Conservation (phyloP, 2,113 vertebrate species). For the Zapornia atra region DNA sequence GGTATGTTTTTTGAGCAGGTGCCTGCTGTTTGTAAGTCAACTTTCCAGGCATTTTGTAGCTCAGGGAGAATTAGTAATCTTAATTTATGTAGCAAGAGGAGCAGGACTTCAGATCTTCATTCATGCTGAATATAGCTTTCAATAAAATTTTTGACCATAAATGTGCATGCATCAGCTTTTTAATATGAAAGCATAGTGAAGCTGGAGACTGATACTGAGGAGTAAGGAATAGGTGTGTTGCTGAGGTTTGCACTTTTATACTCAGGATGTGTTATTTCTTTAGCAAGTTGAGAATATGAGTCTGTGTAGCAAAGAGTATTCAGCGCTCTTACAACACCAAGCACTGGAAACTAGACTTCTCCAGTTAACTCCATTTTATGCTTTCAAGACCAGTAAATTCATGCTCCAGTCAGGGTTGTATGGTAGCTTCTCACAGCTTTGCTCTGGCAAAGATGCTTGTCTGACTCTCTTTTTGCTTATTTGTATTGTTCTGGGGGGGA, state of each 20-base stretch:
- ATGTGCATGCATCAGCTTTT: background rate
- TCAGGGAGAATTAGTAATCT: background rate
- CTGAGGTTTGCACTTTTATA: background rate
- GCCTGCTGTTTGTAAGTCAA: background rate
- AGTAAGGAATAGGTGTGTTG: background rate
- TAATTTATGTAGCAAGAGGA: background rate
- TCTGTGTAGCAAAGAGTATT: background rate
- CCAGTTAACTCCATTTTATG: background rate
- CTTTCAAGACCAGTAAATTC: background rate
- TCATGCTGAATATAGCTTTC: background rate
- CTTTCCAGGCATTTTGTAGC: background rate
- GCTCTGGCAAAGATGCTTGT: background rate
- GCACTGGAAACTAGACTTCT: background rate
- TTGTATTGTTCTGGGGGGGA: background rate
- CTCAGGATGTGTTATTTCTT: background rate
- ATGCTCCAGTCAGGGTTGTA: background rate
- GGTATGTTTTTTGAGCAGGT: background rate
- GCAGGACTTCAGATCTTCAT: background rate
- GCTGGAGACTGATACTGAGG: background rate
- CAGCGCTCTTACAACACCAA: background rate
- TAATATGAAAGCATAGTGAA: background rate
- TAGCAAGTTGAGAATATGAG: background rate
- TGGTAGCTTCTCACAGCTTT: background rate
- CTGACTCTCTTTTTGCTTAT: background rate
- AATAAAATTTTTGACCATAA: background rate